phyloP scores from a whole-genome alignment of 2,888 invertebrate species.

The Catocala sponsa region DNA sequence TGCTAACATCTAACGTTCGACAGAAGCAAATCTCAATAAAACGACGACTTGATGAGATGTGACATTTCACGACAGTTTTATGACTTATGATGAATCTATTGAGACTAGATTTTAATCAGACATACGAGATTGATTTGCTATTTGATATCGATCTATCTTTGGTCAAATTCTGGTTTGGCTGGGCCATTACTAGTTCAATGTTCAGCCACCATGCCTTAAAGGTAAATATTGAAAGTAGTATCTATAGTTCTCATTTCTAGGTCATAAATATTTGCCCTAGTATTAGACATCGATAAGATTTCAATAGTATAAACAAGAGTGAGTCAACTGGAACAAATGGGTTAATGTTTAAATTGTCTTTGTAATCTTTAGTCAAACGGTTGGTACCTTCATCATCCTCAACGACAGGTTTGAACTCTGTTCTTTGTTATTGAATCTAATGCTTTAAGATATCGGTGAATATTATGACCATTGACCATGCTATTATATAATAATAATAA shows the following conservation, averaged over 20 bases:
- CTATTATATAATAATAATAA: no score
- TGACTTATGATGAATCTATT: slow-evolving; percentile 57
- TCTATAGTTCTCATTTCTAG: slow-evolving; percentile 26
- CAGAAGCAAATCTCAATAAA: slow-evolving; percentile 59
- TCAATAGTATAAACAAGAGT: slow-evolving; percentile 31
- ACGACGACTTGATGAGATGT: slow-evolving; percentile 63
- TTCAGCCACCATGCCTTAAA: slow-evolving; percentile 9
- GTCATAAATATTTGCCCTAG: slow-evolving; percentile 42
- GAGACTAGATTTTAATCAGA: slow-evolving; percentile 39
- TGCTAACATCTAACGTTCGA: slow-evolving; percentile 32
- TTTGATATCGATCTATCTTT: slow-evolving; percentile 30
- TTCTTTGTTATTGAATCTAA: no score
- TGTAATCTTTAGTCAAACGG: slow-evolving; percentile 8
- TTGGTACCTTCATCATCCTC: background rate
- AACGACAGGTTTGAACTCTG: background rate
- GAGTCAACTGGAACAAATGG: slow-evolving; percentile 38
- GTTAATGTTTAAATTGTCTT: slow-evolving; percentile 28
- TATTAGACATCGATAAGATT: slow-evolving; percentile 37
- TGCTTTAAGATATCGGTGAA: no score
- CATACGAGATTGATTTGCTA: slow-evolving; percentile 37
- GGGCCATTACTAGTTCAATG: slow-evolving; percentile 26
- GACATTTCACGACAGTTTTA: slow-evolving; percentile 63
- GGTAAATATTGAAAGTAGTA: slow-evolving; percentile 26
- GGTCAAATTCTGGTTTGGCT: slow-evolving; percentile 30
- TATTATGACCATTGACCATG: no score